These are phyloP conservation scores for Acanthoscelides obtectus DNA, from an alignment of 2,888 invertebrate genomes.

Conservation along the genomic window DNA sequence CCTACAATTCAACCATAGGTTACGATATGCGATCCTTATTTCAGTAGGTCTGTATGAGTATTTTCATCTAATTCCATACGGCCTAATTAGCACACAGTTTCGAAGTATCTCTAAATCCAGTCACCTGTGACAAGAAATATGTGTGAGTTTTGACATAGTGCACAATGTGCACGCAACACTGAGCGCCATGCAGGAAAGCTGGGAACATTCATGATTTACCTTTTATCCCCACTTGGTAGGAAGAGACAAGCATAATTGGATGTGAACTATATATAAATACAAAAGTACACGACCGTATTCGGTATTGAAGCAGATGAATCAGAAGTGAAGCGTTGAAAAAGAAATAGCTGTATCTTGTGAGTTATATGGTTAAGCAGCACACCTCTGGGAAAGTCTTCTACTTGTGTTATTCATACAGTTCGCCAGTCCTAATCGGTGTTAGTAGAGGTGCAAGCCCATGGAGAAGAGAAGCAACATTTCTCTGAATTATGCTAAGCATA, in stretches of 20 bases:
- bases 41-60: too few species aligned
- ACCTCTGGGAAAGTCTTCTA: not conserved
- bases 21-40: too few species aligned
- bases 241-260: not conserved
- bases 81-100: not conserved
- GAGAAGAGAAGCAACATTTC: too few species aligned
- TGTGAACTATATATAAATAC: not conserved
- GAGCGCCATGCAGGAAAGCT: not conserved
- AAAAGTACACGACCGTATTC: not conserved
- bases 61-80: too few species aligned
- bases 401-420: too few species aligned
- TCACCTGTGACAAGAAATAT: not conserved
- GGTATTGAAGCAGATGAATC: not conserved
- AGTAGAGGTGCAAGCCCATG: too few species aligned
- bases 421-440: too few species aligned
- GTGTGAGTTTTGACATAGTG: not conserved
- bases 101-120: not conserved
- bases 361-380: not conserved
- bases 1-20: too few species aligned
- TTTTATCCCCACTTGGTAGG: not conserved
- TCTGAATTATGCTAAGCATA: too few species aligned
- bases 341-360: not conserved
- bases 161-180: not conserved
- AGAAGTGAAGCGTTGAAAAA: not conserved
- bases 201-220: not conserved